Conservation (phyloP, 2,888 invertebrate species). For the Apotomis capreana region DNA sequence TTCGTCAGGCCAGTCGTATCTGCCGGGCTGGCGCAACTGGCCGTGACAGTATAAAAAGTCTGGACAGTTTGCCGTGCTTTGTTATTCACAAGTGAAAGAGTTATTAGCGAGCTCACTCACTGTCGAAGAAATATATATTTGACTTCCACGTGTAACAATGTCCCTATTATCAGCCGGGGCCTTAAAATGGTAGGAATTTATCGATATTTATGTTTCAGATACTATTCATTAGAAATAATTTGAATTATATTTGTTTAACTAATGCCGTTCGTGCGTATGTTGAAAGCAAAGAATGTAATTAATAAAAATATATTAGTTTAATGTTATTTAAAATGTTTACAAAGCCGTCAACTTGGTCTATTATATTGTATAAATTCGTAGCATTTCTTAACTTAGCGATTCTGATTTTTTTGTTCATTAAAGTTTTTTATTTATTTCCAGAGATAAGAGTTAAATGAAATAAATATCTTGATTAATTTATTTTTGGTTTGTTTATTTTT, state of each 20-base stretch:
- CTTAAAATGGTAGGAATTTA: conserved; percentile 10
- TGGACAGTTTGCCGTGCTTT: too few relatives aligned
- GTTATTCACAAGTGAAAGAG: too few relatives aligned
- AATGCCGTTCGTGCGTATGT: conserved; percentile 24
- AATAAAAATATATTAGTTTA: conserved; percentile 38
- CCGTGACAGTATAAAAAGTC: too few relatives aligned
- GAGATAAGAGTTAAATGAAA: conserved; percentile 64
- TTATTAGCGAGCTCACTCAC: background rate
- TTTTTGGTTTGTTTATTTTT: conserved; percentile 53
- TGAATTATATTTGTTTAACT: conserved; percentile 22
- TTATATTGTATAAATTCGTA: conserved; percentile 60
- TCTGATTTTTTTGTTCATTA: conserved; percentile 66
- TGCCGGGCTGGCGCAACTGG: too few relatives aligned
- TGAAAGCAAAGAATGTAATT: conserved; percentile 32
- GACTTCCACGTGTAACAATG: conserved; percentile 10
- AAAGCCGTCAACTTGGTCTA: conserved; percentile 41
- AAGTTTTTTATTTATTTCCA: conserved; percentile 66
- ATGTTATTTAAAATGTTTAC: conserved; percentile 40
- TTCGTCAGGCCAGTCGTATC: too few relatives aligned
- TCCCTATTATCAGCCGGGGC: conserved; percentile 7
- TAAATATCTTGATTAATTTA: conserved; percentile 67
- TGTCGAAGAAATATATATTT: conserved; percentile 4
- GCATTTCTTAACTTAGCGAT: conserved; percentile 58
- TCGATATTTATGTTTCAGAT: conserved; percentile 21
- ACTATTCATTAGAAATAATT: conserved; percentile 14